Conservation (phyloP, 2,797 vertebrate genomes). For the Pristis pectinata region DNA sequence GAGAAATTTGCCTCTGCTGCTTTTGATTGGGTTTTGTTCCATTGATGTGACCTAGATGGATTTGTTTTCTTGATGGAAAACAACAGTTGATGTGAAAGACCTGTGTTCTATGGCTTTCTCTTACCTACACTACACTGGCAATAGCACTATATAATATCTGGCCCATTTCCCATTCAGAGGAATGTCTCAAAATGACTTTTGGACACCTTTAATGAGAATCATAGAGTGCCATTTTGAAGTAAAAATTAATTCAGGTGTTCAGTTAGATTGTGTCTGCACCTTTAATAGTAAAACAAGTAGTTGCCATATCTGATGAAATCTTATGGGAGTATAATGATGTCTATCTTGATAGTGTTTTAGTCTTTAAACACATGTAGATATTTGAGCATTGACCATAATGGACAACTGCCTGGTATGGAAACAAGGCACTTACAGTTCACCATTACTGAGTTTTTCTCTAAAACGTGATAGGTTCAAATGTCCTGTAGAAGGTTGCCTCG, state of each 20-base stretch:
- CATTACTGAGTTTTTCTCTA: neutral
- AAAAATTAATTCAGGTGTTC: neutral
- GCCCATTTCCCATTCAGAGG: neutral
- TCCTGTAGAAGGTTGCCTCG: neutral
- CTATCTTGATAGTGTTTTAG: neutral
- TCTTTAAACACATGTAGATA: neutral
- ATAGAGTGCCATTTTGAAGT: neutral
- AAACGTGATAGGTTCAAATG: neutral
- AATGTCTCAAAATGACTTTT: neutral
- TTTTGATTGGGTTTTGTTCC: neutral
- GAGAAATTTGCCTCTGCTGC: neutral
- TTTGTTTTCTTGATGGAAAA: neutral
- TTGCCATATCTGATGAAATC: no score
- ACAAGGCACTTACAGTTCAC: neutral
- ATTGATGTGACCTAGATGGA: neutral
- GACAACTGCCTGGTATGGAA: neutral
- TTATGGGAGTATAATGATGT: neutral
- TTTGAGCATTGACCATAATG: neutral
- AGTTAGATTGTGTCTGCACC: neutral
- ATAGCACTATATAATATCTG: neutral
- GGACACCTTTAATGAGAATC: neutral
- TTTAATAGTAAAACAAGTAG: neutral
- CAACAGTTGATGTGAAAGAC: neutral
- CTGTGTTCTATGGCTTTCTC: neutral
- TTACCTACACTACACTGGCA: neutral